These are phyloP conservation scores for Aleiodes testaceus DNA, from an alignment of 2,888 invertebrate species.

Conservation along the genomic window DNA sequence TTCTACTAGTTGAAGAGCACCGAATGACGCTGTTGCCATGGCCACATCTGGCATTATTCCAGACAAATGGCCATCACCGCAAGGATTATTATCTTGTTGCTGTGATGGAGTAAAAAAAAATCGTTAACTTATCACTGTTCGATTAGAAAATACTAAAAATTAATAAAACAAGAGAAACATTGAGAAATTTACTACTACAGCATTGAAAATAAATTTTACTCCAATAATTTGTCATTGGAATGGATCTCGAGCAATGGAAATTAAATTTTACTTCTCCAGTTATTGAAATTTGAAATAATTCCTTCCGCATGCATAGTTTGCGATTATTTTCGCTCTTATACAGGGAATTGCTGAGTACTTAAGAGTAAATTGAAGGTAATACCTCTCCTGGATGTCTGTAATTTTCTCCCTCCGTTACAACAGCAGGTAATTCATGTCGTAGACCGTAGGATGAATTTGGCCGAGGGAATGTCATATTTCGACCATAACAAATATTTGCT, in stretches of 20 bases:
- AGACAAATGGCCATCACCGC: constrained; percentile 82
- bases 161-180: neutral
- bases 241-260: neutral
- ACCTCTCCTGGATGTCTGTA: constrained; percentile 72
- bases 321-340: too few relatives aligned
- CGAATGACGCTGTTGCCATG: constrained; percentile 87
- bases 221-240: neutral
- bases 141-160: neutral
- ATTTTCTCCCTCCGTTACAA: constrained; percentile 79
- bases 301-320: neutral
- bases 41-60: constrained; percentile 95
- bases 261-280: constrained; percentile 6
- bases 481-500: constrained; percentile 75
- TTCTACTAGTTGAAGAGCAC: constrained; percentile 79
- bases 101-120: constrained; percentile 38
- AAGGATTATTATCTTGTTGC: constrained; percentile 76
- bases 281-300: constrained; percentile 27
- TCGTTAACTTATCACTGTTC: constrained; percentile 2
- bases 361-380: constrained; percentile 23
- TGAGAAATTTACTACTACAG: constrained; percentile 7
- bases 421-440: constrained; percentile 78
- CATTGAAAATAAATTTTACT: constrained; percentile 2
- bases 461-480: constrained; percentile 79
- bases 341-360: neutral
- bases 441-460: constrained; percentile 73